phyloP scores from a whole-genome alignment of 2,888 invertebrate genomes.

The Mellilla xanthometata region DNA sequence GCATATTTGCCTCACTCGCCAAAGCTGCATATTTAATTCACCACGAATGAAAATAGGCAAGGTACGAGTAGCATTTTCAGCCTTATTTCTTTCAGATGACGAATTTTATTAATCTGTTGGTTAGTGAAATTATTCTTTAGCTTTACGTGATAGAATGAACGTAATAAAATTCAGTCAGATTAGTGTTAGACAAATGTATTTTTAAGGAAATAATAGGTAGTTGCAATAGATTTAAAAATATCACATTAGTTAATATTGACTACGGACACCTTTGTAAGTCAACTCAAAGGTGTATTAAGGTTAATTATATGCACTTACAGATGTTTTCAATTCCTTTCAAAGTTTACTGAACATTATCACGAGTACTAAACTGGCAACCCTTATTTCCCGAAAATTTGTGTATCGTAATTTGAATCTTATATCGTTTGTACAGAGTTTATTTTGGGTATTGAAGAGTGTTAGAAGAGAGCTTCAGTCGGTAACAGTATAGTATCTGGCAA shows the following conservation, averaged over 20 bases:
- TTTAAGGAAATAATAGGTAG: too few relatives aligned
- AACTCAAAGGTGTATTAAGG: slow-evolving; percentile 5
- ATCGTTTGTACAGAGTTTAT: slow-evolving; percentile 8
- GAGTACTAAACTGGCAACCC: slow-evolving; percentile 32
- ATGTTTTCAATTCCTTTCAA: slow-evolving; percentile 10
- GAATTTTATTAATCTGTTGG: too few relatives aligned
- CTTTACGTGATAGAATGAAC: too few relatives aligned
- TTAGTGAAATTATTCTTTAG: too few relatives aligned
- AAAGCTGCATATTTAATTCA: too few relatives aligned
- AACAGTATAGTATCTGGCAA: slow-evolving; percentile 29
- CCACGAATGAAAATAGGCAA: too few relatives aligned
- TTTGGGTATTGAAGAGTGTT: background rate
- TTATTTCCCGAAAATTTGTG: background rate
- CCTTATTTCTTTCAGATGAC: too few relatives aligned
- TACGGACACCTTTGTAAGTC: slow-evolving; percentile 3
- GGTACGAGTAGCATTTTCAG: too few relatives aligned
- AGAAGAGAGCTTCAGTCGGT: slow-evolving; percentile 29
- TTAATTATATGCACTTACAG: slow-evolving; percentile 17
- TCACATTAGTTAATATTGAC: background rate
- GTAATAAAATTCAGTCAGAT: too few relatives aligned
- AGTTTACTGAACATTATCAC: slow-evolving; percentile 13
- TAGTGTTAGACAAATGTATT: too few relatives aligned
- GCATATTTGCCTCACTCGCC: too few relatives aligned
- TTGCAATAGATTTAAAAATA: too few relatives aligned
- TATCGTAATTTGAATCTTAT: slow-evolving; percentile 14